Evolutionary conservation across 2,113 vertebrate species (phyloP).

Genomic region (Cisticola juncidis): DNA sequence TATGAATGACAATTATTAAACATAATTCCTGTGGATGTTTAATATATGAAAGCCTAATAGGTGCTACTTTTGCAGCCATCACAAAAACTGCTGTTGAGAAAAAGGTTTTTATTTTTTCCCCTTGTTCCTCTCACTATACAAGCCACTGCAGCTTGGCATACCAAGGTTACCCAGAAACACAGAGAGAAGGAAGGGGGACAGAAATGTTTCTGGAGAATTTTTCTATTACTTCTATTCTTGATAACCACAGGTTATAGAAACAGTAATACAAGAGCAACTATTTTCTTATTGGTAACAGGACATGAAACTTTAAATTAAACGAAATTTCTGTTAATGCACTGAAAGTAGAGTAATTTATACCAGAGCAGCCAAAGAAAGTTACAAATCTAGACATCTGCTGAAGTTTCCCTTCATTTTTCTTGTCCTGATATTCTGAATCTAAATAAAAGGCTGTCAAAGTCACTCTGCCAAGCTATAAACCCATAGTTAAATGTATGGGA

Average conservation of each 20-base stretch:
- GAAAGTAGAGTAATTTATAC: background rate
- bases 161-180: background rate
- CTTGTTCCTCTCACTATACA: background rate
- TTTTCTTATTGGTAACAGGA: background rate
- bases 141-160: background rate
- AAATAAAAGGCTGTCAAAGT: background rate
- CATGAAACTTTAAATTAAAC: background rate
- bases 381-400: background rate
- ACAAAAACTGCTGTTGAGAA: background rate
- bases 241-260: background rate
- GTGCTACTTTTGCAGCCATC: background rate
- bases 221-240: background rate
- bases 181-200: background rate
- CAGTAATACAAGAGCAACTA: background rate
- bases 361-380: background rate
- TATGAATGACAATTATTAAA: background rate
- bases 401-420: background rate
- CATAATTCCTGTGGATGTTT: background rate
- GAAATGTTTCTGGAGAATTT: background rate
- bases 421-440: background rate
- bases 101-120: background rate
- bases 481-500: background rate
- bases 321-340: background rate
- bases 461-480: background rate
- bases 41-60: background rate